These are phyloP conservation scores for Anastrepha ludens DNA, from an alignment of 1,140 invertebrate species.

Conservation along the genomic window DNA sequence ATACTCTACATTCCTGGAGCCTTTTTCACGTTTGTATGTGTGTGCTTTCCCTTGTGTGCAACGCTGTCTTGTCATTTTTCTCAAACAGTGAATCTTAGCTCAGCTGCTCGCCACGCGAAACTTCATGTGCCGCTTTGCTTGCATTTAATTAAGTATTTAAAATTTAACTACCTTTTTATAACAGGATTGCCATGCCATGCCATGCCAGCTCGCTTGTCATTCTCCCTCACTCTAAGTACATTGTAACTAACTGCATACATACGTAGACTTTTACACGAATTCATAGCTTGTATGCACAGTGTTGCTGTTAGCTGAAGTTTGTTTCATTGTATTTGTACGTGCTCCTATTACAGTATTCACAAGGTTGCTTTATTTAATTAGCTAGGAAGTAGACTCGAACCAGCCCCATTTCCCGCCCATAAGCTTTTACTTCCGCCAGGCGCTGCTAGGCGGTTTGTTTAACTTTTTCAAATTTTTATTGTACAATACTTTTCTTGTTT, in stretches of 20 bases:
- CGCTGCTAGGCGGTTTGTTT: neutral
- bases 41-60: neutral
- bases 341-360: neutral
- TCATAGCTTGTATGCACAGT: neutral
- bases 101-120: conserved; percentile 1
- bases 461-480: conserved; percentile 26
- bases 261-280: neutral
- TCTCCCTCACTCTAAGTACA: too few species aligned
- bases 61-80: conserved; percentile 4
- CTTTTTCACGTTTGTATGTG: neutral
- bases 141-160: conserved; percentile 50
- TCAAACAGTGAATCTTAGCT: neutral
- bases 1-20: neutral
- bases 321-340: neutral
- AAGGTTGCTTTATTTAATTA: conserved; percentile 47
- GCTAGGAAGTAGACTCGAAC: conserved; percentile 4
- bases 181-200: too few species aligned
- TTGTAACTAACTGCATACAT: too few species aligned
- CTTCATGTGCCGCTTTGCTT: neutral
- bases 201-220: too few species aligned
- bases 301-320: neutral
- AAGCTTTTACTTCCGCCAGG: conserved; percentile 17
- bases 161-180: conserved; percentile 45
- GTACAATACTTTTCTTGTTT: neutral
- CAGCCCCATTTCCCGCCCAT: conserved; percentile 38